Evolutionary conservation across 2,888 invertebrate genomes (phyloP), one percentile per base, ranked within the genome.

Genomic region (Cryptocheilus praepositus): DNA sequence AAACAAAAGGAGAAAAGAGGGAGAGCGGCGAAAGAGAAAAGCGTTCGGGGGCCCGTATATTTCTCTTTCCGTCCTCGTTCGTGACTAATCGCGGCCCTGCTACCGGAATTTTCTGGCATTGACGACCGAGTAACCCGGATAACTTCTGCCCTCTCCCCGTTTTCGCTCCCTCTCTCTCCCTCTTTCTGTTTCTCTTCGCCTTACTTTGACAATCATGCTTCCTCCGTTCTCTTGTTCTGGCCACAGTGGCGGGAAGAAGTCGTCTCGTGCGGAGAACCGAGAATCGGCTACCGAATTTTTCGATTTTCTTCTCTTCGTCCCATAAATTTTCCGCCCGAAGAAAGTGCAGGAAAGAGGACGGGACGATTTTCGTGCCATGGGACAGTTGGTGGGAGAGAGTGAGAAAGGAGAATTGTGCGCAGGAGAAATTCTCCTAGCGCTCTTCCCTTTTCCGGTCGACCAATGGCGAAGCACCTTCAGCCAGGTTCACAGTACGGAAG

Each of bases 81-180:
- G 83, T 83, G 83, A 84, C 85, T 83, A 85, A 87, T 87, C 80
- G 78, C 51, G 62, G 70, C 36, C 53, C 57, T 59, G 83, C 85
- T 85, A 85, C 81, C 70, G 81, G 77, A 82, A 82, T 81, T 78
- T 70, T 77, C 74, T 60, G 67, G 64, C 80, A 80, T 81, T 80
- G 79, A 81, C 85, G 85, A 86, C 83, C 86, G 84, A 85, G 81
- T 88, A 86, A 87, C 86, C 85, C 79, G 81, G 80, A 78, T 72
- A 68, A 19, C 59, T 67, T 63, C 61, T 74, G 67, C 66, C 62
- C 36, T 44, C 61, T 11, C 36, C 13, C 36, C 11, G 7, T 11
- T 11, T 11, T 11, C 11, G 7, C 36, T 11, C 36, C 36, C 11
- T 7, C 11, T 7, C 36, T 36, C 36, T 7, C 36, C 43, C 49